Evolutionary conservation across 92 coral and sea anemone species (phyloP).

Genomic region (Nematostella vectensis): DNA sequence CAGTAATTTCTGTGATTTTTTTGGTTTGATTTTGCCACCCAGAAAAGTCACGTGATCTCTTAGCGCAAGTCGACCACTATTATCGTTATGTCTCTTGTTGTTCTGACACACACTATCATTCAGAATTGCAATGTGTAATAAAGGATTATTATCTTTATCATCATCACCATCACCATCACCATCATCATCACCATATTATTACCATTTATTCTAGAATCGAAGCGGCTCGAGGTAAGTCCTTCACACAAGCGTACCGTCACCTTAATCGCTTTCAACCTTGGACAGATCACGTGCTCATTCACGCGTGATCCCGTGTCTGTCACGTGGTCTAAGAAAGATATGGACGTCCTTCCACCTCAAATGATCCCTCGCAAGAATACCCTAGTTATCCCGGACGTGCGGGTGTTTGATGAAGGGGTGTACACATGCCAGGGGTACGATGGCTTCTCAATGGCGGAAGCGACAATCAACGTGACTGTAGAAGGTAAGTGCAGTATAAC

Average conservation of each 20-base stretch:
- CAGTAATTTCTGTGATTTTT: too few species aligned
- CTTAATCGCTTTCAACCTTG: slow-evolving; percentile 38
- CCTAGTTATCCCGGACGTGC: slow-evolving; percentile 54
- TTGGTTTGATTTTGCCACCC: too few species aligned
- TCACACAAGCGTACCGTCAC: slow-evolving; percentile 38
- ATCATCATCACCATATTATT: too few species aligned
- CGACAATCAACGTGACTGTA: slow-evolving; percentile 47
- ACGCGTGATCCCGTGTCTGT: slow-evolving; percentile 55
- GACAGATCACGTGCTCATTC: slow-evolving; percentile 48
- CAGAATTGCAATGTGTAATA: too few species aligned
- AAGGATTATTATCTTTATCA: too few species aligned
- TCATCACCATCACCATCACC: too few species aligned
- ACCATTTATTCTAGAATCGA: too few species aligned
- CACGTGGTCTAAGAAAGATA: slow-evolving; percentile 73
- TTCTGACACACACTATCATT: too few species aligned
- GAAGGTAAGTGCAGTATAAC: slow-evolving; percentile 33
- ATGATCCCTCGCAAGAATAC: slow-evolving; percentile 48
- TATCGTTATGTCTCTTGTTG: too few species aligned
- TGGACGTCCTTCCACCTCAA: slow-evolving; percentile 47
- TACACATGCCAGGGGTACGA: slow-evolving; percentile 68
- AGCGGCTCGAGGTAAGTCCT: slow-evolving; percentile 31
- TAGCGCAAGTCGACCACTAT: too few species aligned
- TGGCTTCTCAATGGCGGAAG: slow-evolving; percentile 46
- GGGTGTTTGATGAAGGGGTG: slow-evolving; percentile 49
- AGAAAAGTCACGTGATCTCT: too few species aligned